These are phyloP conservation scores for Mactromeris polynyma DNA, from an alignment of 2,888 invertebrate genomes.

Conservation along the genomic window DNA sequence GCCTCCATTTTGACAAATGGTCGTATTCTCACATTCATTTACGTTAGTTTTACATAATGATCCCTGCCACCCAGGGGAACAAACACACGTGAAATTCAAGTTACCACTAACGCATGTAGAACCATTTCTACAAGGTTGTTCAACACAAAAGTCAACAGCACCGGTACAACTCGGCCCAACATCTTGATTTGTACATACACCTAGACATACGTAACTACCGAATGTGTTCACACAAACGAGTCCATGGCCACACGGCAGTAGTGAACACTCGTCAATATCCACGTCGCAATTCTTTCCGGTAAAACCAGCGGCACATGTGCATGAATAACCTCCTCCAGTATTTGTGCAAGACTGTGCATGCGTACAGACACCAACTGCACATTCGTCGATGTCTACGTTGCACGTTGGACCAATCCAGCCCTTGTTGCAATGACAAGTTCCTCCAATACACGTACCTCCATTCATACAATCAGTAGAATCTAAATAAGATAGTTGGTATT, in stretches of 20 bases:
- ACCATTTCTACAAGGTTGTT: conserved; percentile 90
- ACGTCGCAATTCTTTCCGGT: conserved; percentile 53
- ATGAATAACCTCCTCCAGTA: conserved; percentile 50
- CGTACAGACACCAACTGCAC: conserved; percentile 45
- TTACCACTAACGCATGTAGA: conserved; percentile 49
- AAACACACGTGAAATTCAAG: conserved; percentile 54
- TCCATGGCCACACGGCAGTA: conserved; percentile 48
- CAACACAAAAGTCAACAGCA: conserved; percentile 73
- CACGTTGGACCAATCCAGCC: conserved; percentile 63
- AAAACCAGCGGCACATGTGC: conserved; percentile 51
- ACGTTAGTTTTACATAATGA: conserved; percentile 47
- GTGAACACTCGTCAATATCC: conserved; percentile 57
- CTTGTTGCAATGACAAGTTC: conserved; percentile 46
- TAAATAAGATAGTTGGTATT: neutral
- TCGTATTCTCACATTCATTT: conserved; percentile 49
- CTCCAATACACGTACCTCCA: conserved; percentile 30
- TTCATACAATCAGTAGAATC: conserved; percentile 47
- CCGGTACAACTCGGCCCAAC: conserved; percentile 93
- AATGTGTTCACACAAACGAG: conserved; percentile 57
- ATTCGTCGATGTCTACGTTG: conserved; percentile 58
- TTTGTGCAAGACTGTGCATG: conserved; percentile 50
- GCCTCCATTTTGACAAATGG: conserved; percentile 62
- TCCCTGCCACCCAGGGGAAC: conserved; percentile 58
- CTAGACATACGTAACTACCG: conserved; percentile 92
- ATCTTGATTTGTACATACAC: conserved; percentile 92